Percentiles rank a stretch among this genome's conserved stretches.
phyloP scores from a whole-genome alignment of 2,797 vertebrate species.

The Triplophysa yarkandensis region DNA sequence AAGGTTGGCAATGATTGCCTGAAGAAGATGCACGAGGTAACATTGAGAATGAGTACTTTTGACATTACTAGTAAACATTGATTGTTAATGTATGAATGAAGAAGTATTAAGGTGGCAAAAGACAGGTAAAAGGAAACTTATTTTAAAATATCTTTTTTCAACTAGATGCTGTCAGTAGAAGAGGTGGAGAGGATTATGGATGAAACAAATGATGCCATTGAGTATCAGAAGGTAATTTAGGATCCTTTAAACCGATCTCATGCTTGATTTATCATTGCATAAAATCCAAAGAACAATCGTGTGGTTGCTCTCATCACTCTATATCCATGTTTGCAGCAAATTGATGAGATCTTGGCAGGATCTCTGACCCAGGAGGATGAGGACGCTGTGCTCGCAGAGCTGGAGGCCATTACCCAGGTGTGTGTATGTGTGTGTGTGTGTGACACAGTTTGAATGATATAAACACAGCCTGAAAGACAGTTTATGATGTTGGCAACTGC shows the following conservation, averaged over 20 bases:
- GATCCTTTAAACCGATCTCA: not conserved
- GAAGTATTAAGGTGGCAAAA: no score
- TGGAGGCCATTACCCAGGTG: constrained; percentile 91
- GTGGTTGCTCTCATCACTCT: not conserved
- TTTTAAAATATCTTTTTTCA: not conserved
- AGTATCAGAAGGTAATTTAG: constrained; percentile 86
- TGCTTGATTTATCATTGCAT: not conserved
- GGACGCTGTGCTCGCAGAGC: constrained; percentile 89
- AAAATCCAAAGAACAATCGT: not conserved
- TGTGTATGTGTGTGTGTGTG: constrained; percentile 42
- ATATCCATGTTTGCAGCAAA: constrained; percentile 80
- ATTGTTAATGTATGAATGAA: not conserved
- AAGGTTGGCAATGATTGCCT: constrained; percentile 92
- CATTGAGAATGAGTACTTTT: not conserved
- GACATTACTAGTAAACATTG: not conserved
- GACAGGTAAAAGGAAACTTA: no score
- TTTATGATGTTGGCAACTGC: not conserved
- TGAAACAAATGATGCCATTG: constrained; percentile 90
- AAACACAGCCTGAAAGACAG: not conserved
- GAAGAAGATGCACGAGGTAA: constrained; percentile 86
- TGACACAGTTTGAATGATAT: not conserved
- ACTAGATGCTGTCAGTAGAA: constrained; percentile 91
- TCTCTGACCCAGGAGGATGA: constrained; percentile 89
- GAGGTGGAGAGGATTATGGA: constrained; percentile 94
- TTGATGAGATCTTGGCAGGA: constrained; percentile 90